Conservation (phyloP, 2,797 vertebrate genomes). For the Eidolon dupreanum region DNA sequence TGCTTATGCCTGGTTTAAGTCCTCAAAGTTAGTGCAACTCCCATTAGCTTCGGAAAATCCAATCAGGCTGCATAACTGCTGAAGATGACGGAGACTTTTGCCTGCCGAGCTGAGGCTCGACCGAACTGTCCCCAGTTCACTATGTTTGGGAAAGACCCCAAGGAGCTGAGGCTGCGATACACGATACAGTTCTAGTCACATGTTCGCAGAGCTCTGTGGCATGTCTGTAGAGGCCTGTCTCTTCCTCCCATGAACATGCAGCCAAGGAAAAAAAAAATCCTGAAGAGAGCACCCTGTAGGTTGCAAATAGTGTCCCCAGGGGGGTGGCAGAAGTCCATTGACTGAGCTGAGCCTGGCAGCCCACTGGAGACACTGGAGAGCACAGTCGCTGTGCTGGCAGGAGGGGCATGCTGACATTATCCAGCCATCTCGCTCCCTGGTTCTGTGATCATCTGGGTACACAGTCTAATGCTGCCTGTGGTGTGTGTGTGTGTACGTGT, state of each 20-base stretch:
- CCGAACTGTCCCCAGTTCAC: background rate
- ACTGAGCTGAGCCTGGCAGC: constrained; percentile 15
- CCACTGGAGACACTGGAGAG: background rate
- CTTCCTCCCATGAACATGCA: background rate
- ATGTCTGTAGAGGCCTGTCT: background rate
- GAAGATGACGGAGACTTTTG: constrained; percentile 53
- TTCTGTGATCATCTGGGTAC: constrained; percentile 28
- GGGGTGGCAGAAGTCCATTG: constrained; percentile 48
- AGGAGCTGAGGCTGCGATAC: background rate
- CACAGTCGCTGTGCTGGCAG: background rate
- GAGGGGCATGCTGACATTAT: background rate
- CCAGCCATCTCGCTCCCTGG: background rate
- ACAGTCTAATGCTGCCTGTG: background rate
- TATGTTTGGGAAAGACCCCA: background rate
- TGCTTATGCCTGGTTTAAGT: constrained; percentile 72
- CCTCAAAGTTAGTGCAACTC: constrained; percentile 79
- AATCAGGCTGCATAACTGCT: constrained; percentile 49
- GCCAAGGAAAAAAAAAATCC: background rate
- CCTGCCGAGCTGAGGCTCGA: background rate
- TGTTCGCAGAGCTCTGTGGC: background rate
- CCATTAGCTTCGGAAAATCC: constrained; percentile 69
- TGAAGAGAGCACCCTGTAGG: background rate
- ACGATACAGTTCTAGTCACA: background rate
- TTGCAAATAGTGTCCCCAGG: constrained; percentile 14
- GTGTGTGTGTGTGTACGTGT: background rate